Conservation (phyloP, 1,140 invertebrate species). For the Portunus trituberculatus region DNA sequence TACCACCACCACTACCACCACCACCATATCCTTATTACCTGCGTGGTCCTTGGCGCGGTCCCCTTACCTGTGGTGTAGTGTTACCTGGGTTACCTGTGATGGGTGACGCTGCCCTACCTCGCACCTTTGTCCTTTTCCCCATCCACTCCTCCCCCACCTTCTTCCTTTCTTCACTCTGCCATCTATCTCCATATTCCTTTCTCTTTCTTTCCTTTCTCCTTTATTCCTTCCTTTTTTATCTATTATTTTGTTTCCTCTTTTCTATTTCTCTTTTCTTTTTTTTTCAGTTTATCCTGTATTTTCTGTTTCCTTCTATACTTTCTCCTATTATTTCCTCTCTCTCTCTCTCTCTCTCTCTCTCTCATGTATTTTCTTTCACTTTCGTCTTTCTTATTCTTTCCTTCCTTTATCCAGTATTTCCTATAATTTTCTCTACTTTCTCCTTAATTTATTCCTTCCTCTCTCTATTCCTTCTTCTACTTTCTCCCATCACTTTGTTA, state of each 20-base stretch:
- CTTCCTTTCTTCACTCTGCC: too few species aligned
- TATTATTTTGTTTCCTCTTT: neutral
- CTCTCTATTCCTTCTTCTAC: neutral
- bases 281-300: too few species aligned
- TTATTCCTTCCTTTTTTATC: neutral
- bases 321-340: neutral
- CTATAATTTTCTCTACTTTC: neutral
- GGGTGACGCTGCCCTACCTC: too few species aligned
- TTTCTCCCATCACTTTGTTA: neutral
- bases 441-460: neutral
- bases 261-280: neutral
- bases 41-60: too few species aligned
- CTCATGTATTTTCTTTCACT: neutral
- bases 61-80: too few species aligned
- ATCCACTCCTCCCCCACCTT: too few species aligned
- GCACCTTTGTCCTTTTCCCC: too few species aligned
- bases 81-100: too few species aligned
- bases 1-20: too few species aligned
- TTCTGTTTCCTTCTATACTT: neutral
- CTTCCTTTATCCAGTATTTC: neutral
- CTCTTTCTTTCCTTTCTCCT: neutral
- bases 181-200: too few species aligned
- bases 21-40: neutral
- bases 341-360: too few species aligned
- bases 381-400: neutral